Base-by-base conservation (phyloP, 2,113 vertebrate species). In the Capra hircus region DNA sequence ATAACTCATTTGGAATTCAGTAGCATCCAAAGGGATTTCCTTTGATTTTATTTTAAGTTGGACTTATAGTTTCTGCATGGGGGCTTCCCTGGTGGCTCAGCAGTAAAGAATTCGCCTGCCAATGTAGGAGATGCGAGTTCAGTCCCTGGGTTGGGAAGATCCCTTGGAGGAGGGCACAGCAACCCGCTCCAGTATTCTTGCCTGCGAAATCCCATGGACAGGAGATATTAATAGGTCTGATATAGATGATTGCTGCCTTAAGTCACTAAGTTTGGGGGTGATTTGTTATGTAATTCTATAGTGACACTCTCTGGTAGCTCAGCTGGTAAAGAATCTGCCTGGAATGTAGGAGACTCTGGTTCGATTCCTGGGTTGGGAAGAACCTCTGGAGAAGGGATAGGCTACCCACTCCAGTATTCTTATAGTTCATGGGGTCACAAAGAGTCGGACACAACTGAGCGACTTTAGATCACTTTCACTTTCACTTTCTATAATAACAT, bases 1-100 rank as follows among this genome's bases (percentile, higher is more conserved):
- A 74, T 52, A 89, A 67, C 52, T 92, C 25, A 83, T 86, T 96
- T 96, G 52, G 13, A 19, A 64, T 52, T 86, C 81, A 92, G 43
- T 67, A 67, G 2, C n/a, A 89, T 53, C 14, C 30, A 90, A 19
- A 52, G 9, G n/a, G 13, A 53, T 1, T 86, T 84, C 13, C 43
- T 53, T 62, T 77, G 17, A 74, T 43, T 64, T 77, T 86, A 6
- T 50, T 48, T 77, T 86, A 64, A 89, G 28, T 4, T 78, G 3
- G 23, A 50, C 8, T 43, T 25, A 2, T 2, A 90, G 25, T 17
- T 6, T 62, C 23, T 97, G 36, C 28, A 71, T 57, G 40, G 40
- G 33, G 40, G 6, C 23, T 43, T 77, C 3, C 23, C 19, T 14
- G 36, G 23, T 77, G 36, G 71, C 36, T 43, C 36, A 43, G 71